Conservation (phyloP, 2,113 vertebrate genomes). For the Cyrtonyx montezumae region DNA sequence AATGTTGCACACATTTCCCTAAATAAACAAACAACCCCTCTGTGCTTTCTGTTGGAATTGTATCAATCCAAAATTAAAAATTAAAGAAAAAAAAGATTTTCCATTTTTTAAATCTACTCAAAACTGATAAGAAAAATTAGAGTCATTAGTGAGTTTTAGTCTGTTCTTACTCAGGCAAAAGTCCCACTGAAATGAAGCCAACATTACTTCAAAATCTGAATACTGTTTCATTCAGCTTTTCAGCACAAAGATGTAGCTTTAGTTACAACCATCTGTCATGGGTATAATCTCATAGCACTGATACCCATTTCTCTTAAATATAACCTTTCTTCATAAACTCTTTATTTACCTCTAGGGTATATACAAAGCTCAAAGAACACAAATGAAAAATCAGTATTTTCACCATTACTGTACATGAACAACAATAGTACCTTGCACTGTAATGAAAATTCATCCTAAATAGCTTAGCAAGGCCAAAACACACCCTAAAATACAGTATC, state of each 20-base stretch:
- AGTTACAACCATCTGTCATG: conserved; percentile 68
- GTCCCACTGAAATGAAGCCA: conserved; percentile 67
- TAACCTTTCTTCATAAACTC: conserved; percentile 61
- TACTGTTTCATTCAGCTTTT: conserved; percentile 75
- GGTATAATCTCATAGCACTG: conserved; percentile 50
- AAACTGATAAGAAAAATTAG: conserved; percentile 59
- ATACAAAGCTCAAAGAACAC: conserved; percentile 48
- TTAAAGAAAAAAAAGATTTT: background rate
- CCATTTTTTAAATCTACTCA: conserved; percentile 6
- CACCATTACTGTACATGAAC: conserved; percentile 24
- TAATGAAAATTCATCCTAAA: conserved; percentile 46
- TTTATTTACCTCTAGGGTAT: conserved; percentile 58
- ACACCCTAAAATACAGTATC: background rate
- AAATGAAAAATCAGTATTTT: conserved; percentile 53
- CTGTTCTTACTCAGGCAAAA: conserved; percentile 70
- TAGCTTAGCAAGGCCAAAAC: conserved; percentile 32
- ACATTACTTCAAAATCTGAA: conserved; percentile 71
- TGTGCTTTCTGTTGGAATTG: conserved; percentile 23
- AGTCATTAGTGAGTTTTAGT: conserved; percentile 66
- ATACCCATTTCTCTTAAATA: conserved; percentile 69
- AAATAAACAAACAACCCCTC: conserved; percentile 20
- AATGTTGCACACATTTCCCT: conserved; percentile 41
- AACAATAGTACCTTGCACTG: conserved; percentile 42
- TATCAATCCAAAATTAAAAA: conserved; percentile 44
- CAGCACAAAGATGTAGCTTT: conserved; percentile 69